Evolutionary conservation across 2,113 vertebrate genomes (phyloP).

Genomic region (Cervus canadensis): DNA sequence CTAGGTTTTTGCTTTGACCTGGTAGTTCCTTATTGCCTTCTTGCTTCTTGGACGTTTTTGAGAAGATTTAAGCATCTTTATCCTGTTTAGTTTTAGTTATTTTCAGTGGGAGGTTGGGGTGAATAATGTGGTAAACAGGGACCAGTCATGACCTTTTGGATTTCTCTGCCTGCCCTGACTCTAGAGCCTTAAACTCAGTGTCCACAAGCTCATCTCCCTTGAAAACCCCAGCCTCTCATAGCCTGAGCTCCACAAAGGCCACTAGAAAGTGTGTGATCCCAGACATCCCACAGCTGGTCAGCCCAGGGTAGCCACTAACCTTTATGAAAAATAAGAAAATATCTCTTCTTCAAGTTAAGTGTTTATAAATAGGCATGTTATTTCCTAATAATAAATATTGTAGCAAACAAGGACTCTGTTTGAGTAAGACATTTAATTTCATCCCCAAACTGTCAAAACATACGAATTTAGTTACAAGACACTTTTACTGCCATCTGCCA

Average conservation of each 20-base stretch:
- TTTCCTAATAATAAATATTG: not conserved
- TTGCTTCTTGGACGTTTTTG: not conserved
- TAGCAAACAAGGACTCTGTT: not conserved
- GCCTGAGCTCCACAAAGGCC: not conserved
- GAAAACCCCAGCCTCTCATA: not conserved
- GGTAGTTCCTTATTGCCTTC: not conserved
- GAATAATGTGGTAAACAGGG: not conserved
- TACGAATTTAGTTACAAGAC: not conserved
- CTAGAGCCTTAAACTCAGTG: not conserved
- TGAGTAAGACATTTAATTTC: not conserved
- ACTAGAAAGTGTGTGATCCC: not conserved
- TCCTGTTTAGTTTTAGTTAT: not conserved
- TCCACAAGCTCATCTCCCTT: rapidly evolving
- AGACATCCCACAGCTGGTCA: not conserved
- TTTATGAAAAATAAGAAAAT: not conserved
- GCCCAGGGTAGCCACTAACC: rapidly evolving
- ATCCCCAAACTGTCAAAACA: slow-evolving; percentile 12
- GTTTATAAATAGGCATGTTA: not conserved
- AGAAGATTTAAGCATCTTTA: not conserved
- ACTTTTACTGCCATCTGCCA: not conserved
- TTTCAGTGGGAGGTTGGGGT: not conserved
- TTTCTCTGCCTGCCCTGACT: not conserved
- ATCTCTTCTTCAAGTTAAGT: not conserved
- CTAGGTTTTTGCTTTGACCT: not conserved
- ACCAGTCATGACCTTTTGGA: not conserved